These are phyloP conservation scores for Anhinga anhinga DNA, from an alignment of 2,113 vertebrate species.

Conservation along the genomic window DNA sequence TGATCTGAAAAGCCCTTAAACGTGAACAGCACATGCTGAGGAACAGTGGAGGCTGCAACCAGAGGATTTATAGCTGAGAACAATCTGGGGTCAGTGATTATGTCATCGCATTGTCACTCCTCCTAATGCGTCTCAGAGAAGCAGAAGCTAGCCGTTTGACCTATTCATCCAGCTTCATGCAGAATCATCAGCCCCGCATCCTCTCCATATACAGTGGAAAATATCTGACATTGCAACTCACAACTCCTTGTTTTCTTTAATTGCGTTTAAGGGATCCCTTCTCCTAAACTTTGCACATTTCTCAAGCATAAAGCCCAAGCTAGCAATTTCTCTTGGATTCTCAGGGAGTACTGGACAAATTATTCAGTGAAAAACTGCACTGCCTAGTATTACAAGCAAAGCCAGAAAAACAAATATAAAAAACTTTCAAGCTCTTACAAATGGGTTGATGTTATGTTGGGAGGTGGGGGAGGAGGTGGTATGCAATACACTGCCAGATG, in stretches of 20 bases:
- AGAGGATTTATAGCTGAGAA: constrained; percentile 29
- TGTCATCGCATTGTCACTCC: not conserved
- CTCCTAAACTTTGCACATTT: not conserved
- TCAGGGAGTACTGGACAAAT: not conserved
- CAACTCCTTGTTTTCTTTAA: not conserved
- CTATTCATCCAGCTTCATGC: not conserved
- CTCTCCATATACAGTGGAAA: not conserved
- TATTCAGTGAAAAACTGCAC: not conserved
- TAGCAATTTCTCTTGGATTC: not conserved
- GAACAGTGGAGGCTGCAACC: not conserved
- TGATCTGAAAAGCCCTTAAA: constrained; percentile 58
- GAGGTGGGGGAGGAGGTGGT: not conserved
- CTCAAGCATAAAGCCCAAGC: not conserved
- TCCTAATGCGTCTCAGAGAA: not conserved
- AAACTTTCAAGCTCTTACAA: not conserved
- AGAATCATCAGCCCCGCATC: not conserved
- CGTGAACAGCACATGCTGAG: not conserved
- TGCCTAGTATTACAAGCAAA: not conserved
- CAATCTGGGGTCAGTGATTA: constrained; percentile 22
- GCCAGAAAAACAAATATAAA: not conserved
- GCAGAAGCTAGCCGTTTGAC: not conserved
- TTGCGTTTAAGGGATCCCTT: not conserved
- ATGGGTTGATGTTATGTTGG: not conserved
- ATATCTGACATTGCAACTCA: not conserved
- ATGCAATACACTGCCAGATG: not conserved